Base-by-base conservation (phyloP, 37 sponge, comb jelly and placozoan genomes). In the Halichondria panicea region DNA sequence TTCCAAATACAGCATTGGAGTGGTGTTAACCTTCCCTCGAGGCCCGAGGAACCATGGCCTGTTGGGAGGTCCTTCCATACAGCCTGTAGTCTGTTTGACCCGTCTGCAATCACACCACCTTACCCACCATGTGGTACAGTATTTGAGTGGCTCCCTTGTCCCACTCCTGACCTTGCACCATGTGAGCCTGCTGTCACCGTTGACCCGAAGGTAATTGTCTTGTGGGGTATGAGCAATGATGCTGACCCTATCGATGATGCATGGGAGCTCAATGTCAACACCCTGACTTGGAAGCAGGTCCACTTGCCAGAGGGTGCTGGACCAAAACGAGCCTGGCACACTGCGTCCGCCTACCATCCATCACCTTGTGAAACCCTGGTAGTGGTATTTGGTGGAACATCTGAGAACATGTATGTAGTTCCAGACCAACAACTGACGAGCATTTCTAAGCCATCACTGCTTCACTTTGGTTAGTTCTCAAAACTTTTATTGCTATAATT, bases 151-250 rank as follows among this genome's bases (percentile, higher is more conserved):
- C 63, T 84, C n/a, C 84, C 84, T 22, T 84, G 78, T 61, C 24
- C 50, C 12, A 38, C 71, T 12, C 84, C 84, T 50, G 84, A 76
- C 63, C 77, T 84, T 6, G 37, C 70, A n/a, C 38, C 43, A 11
- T 19, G 54, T 4, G n/a, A 12, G 11, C 39, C 68, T 2, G 44
- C 52, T 7, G 15, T 31, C 30, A 9, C n/a, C 21, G 28, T 19
- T 39, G 73, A 70, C 0, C 81, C 76, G 0, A 50, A 68, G 73
- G 59, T 90, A 44, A 43, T 90, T 4, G 81, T 84, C 13, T 54
- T 90, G 55, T 84, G 81, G 81, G 91, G 91, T 25, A 90, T 84
- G 86, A 62, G 80, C 58, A 56, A 71, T 39, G 63, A 81, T 44
- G 75, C 46, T 42, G 74, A 77, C n/a, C 82, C 78, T 4, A 6